Evolutionary conservation across 2,888 invertebrate genomes (phyloP).

Genomic region (Pelosia muscerda): DNA sequence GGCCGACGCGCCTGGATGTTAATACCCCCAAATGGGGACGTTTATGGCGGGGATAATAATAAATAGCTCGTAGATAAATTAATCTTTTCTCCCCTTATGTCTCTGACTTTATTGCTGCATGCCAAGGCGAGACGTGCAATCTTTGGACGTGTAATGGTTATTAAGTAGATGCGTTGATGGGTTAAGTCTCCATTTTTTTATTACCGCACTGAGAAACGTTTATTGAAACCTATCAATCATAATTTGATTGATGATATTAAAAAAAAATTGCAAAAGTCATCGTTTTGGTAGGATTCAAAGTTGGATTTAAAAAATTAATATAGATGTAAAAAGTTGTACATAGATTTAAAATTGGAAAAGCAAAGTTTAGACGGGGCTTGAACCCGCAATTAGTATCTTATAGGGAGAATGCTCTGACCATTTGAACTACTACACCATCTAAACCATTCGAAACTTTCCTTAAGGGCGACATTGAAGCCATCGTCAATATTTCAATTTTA

Average conservation of each 20-base stretch:
- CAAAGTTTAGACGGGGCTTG: too few species aligned
- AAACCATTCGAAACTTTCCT: too few species aligned
- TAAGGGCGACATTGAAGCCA: too few species aligned
- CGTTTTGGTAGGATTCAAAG: neutral
- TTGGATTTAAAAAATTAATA: neutral
- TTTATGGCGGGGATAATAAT: constrained; percentile 36
- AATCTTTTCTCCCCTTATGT: constrained; percentile 26
- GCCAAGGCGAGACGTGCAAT: constrained; percentile 10
- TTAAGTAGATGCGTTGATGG: neutral
- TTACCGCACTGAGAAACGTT: neutral
- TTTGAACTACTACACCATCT: too few species aligned
- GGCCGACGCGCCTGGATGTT: constrained; percentile 37
- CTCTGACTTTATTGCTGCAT: constrained; percentile 26
- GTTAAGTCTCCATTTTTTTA: neutral
- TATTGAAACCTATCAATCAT: neutral
- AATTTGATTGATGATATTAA: neutral
- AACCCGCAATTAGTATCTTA: too few species aligned
- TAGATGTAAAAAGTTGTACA: neutral
- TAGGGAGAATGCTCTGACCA: too few species aligned
- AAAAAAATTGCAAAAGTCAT: too few species aligned
- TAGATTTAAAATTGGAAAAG: neutral
- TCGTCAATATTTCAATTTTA: too few species aligned
- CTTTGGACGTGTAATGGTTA: neutral
- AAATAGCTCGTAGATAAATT: constrained; percentile 39
- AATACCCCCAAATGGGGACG: constrained; percentile 25